Evolutionary conservation across 2,797 vertebrate species (phyloP).

Genomic region (Trematomus bernacchii): DNA sequence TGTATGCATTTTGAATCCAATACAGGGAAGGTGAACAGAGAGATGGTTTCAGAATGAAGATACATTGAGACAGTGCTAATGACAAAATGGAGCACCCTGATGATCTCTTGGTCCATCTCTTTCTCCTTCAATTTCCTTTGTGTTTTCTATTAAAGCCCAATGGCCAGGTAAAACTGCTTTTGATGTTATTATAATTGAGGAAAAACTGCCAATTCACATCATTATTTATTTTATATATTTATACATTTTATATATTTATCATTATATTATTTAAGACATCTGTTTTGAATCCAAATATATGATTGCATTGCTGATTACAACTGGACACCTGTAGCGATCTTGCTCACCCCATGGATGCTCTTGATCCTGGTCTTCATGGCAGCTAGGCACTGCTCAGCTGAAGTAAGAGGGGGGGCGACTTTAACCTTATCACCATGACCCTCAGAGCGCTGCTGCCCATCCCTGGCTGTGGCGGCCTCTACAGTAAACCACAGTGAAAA

Average conservation of each 20-base stretch:
- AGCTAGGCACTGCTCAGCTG: conserved; percentile 77
- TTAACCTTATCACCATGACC: background rate
- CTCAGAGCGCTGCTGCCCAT: background rate
- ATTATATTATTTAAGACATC: background rate
- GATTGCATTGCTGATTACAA: background rate
- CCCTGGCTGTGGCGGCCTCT: conserved; percentile 21
- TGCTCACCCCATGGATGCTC: conserved; percentile 67
- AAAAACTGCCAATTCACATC: background rate
- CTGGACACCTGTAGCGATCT: background rate
- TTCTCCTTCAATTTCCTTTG: background rate
- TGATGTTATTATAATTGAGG: background rate
- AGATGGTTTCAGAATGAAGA: too few relatives aligned
- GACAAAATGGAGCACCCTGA: too few relatives aligned
- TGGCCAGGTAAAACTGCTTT: background rate
- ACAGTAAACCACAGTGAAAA: background rate
- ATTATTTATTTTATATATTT: too few relatives aligned
- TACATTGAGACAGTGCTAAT: too few relatives aligned
- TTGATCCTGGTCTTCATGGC: conserved; percentile 72
- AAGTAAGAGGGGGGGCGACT: conserved; percentile 26
- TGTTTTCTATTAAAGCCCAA: background rate
- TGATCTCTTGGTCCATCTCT: background rate
- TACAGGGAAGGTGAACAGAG: too few relatives aligned
- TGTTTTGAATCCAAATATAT: background rate
- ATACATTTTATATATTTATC: too few relatives aligned
- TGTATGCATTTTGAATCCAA: too few relatives aligned